Base-by-base conservation (phyloP, 2,797 vertebrate genomes). In the Natrix natrix region DNA sequence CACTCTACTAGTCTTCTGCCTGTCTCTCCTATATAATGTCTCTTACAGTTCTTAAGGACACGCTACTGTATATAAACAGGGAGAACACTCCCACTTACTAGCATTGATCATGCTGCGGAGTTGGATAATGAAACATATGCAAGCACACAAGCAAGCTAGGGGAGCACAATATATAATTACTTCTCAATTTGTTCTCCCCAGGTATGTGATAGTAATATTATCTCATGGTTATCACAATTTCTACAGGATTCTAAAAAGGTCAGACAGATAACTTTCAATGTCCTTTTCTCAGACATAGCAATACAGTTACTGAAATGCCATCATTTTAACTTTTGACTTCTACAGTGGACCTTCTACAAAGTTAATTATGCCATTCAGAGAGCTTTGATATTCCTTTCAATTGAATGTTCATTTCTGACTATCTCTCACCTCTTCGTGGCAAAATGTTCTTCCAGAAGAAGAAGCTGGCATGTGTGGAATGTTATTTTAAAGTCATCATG, bases 241-340 rank as follows among this genome's bases (percentile, higher is more conserved):
- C 52, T 20, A 57, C 26, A 74, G 55, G 24, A 74, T 69, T 93
- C 91, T 74, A 32, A 59, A 95, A 94, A 95, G 59, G 61, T 7
- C 32, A 66, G 54, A 57, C 22, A 0, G 37, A 54, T 90, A 28
- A 90, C 94, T 93, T 86, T n/a, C 52, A 92, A 94, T 55, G 87
- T 3, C 26, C 69, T 92, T 93, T n/a, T 93, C 1, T 11, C 11
- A 26, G 14, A 16, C 74, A 28, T 10, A 86, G 8, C 56, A 89
- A 74, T 55, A 37, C 14, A 74, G 69, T 94, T 94, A 66, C 22
- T 43, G 11, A 87, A 91, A 90, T 93, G 11, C 8, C 14, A 87
- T 90, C 91, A 93, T 91, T 94, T 92, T 83, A 95, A 28, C 87
- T 59, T 52, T 94, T 92, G 22, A 89, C 8, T 95, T 89, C 93